Base-by-base conservation (phyloP, 1,140 invertebrate species). In the Euglossa dilemma region DNA sequence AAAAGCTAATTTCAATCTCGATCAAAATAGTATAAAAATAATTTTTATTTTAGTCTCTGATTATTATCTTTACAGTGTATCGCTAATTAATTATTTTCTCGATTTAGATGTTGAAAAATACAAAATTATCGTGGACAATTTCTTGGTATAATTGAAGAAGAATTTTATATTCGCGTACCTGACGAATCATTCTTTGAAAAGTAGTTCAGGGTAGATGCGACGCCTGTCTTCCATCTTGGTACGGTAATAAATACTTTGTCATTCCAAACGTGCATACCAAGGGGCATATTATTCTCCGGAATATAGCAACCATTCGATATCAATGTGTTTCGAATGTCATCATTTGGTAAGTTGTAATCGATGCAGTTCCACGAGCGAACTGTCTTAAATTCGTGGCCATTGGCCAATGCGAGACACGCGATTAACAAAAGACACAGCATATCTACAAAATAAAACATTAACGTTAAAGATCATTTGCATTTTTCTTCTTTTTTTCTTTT, bases 241-340 rank as follows among this genome's bases (percentile, higher is more conserved):
- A 97, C 95, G 6, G 97, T 97, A 71, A 97, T 93, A 90, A 98
- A 97, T 63, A 97, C 88, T 94, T 97, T 97, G 91, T 97, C 95
- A 77, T 95, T 95, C 96, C 96, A 97, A 54, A 96, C 93, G 61
- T 96, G 96, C 73, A 98, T 74, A 43, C 97, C 97, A 23, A 97
- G 93, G 4, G 97, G 97, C 80, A 97, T 91, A 93, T 97, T 97
- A 91, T 97, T 96, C 75, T 95, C 95, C 25, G 94, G 95, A 16
- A 97, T 94, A 91, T 96, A 98, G 85, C 95, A 93, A 36, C 95
- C 95, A 54, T 93, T 95, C 23, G 95, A 93, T 18, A 97, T 94
- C n/a, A 96, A 96, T 36, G 94, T 93, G 79, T 96, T 93, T 85
- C 95, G 95, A 70, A 95, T 94, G 63, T 95, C 94, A 16, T 95